Percentiles rank a stretch among this genome's conserved stretches.
Evolutionary conservation across 2,888 invertebrate genomes (phyloP).

Genomic region (Odontocolon sp.): DNA sequence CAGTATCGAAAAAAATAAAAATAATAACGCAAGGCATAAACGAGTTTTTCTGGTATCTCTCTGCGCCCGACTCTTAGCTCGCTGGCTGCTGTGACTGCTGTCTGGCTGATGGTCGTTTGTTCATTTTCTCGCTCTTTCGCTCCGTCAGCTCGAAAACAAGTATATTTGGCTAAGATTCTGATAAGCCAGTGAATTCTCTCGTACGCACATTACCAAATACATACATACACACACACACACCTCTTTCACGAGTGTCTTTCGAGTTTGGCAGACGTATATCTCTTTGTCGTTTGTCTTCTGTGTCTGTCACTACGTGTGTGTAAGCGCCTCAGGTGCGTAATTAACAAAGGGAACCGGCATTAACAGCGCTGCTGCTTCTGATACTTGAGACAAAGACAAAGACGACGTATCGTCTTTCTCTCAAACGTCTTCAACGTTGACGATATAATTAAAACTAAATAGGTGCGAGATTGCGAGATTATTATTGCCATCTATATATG

Average conservation of each 20-base stretch:
- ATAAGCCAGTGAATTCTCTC: constrained; percentile 60
- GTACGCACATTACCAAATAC: too few relatives aligned
- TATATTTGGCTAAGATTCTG: constrained; percentile 67
- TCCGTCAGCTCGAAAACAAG: constrained; percentile 65
- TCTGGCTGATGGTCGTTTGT: constrained; percentile 57
- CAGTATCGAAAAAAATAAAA: constrained; percentile 43
- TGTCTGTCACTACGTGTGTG: background rate
- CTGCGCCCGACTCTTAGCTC: constrained; percentile 43
- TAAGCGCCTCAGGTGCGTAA: constrained; percentile 24
- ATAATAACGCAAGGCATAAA: constrained; percentile 37
- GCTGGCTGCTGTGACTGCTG: constrained; percentile 20
- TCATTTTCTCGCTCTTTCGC: constrained; percentile 12
- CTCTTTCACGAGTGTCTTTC: constrained; percentile 32
- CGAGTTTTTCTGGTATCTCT: constrained; percentile 59
- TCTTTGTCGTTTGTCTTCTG: constrained; percentile 2
- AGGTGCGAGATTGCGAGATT: background rate
- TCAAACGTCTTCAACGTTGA: constrained; percentile 2
- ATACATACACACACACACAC: background rate
- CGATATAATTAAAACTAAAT: constrained; percentile 16
- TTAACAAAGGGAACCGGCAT: constrained; percentile 25
- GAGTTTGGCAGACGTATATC: background rate
- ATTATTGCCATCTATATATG: background rate
- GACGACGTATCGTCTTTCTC: constrained; percentile 7
- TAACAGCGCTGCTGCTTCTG: background rate
- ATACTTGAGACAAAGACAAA: constrained; percentile 20